Evolutionary conservation across 1,140 invertebrate species (phyloP).

Genomic region (Solenopsis fugax): DNA sequence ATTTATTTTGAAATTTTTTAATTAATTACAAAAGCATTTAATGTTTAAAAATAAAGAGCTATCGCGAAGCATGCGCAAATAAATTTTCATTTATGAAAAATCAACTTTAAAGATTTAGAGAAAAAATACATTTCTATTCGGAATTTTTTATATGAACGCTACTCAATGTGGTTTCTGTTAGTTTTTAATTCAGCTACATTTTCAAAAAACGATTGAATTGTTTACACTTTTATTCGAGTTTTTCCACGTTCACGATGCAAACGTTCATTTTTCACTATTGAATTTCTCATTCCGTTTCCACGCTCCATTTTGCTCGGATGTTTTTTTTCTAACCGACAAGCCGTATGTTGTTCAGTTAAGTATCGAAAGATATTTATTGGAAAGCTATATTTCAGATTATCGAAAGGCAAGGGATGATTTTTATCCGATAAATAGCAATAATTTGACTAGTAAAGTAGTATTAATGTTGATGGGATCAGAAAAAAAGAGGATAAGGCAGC

Average conservation of each 20-base stretch:
- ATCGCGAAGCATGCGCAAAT: neutral
- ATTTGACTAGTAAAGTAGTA: neutral
- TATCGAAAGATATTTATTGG: slow-evolving; percentile 40
- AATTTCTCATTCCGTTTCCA: slow-evolving; percentile 38
- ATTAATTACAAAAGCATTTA: neutral
- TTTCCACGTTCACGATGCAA: slow-evolving; percentile 9
- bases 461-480: neutral
- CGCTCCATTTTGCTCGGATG: neutral
- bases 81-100: slow-evolving; percentile 20
- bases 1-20: neutral
- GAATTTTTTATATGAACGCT: slow-evolving; percentile 1
- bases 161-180: slow-evolving; percentile 23
- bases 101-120: slow-evolving; percentile 9
- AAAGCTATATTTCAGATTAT: slow-evolving; percentile 32
- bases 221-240: slow-evolving; percentile 37
- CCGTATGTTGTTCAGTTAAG: slow-evolving; percentile 21
- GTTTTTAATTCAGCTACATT: slow-evolving; percentile 43
- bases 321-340: slow-evolving; percentile 9
- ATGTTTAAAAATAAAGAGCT: neutral
- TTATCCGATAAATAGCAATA: slow-evolving; percentile 27
- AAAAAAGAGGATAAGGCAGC: neutral
- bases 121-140: neutral
- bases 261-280: slow-evolving; percentile 28
- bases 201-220: slow-evolving; percentile 40
- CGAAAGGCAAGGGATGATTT: neutral